Evolutionary conservation across 2,888 invertebrate species (phyloP), one percentile per base, ranked within the genome.

Genomic region (Pyrocoelia pectoralis): DNA sequence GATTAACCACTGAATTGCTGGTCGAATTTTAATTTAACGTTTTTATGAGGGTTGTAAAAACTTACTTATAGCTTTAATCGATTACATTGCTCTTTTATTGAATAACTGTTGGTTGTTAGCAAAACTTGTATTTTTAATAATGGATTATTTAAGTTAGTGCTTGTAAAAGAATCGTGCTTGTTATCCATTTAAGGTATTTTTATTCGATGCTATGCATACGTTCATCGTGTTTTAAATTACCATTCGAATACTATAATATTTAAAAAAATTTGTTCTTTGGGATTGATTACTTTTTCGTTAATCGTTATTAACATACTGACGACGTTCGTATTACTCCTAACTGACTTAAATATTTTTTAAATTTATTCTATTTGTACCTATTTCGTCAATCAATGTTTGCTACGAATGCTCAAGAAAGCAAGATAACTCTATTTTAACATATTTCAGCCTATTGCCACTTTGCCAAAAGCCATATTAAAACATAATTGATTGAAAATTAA

Each of bases 1-100:
- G 76, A 76, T 75, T 74, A 73, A 72, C 73, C 73, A 70, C 73
- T 71, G 69, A 70, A 65, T 65, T 68, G 65, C 70, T 65, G 66
- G 68, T 71, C 69, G 65, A 66, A 56, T 68, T 69, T 68, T 66
- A 66, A 66, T 66, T 67, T 52, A 57, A 61, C 29, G 59, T 59
- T 65, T 66, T 66, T 62, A 62, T 62, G 49, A 24, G 19, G 38
- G 24, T 38, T 28, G 13, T 51, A 56, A 65, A 59, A 48, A 15
- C 40, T 12, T 24, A 28, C 24, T 19, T 56, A 33, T 29, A 51
- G 33, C 41, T 33, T 54, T 65, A 58, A 55, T 57, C 57, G 57
- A 63, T 63, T 63, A 58, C 29, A 53, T 38, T 54, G 33, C 18
- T 18, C 50, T 57, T 52, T 52, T 28, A 43, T 46, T 41, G 41